Evolutionary conservation across 2,797 vertebrate species (phyloP).

Genomic region (Rhinogobio ventralis): DNA sequence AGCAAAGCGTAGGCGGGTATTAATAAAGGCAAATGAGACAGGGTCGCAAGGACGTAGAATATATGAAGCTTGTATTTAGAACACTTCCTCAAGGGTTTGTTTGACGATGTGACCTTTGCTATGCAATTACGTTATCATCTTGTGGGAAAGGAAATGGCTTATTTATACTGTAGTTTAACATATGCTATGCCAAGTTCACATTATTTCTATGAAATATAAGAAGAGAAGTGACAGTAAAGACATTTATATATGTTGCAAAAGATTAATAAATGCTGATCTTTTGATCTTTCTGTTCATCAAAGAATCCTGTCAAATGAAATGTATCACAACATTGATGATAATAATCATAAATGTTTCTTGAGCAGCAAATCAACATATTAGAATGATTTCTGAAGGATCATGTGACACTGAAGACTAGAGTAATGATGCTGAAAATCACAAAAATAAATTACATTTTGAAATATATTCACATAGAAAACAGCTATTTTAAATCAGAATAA

Average conservation of each 20-base stretch:
- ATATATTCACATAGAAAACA: background rate
- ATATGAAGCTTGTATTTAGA: constrained; percentile 14
- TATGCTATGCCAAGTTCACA: background rate
- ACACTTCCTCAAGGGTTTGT: constrained; percentile 31
- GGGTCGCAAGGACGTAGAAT: background rate
- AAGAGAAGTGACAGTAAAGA: no score
- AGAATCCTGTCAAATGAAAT: background rate
- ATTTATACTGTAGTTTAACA: constrained; percentile 11
- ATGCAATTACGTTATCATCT: constrained; percentile 20
- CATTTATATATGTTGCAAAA: background rate
- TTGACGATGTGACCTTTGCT: background rate
- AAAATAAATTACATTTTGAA: background rate
- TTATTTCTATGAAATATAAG: no score
- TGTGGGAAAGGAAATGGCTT: constrained; percentile 17
- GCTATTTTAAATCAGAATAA: background rate
- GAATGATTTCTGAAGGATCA: no score
- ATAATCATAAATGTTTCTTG: background rate
- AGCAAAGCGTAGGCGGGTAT: constrained; percentile 20
- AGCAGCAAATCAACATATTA: background rate
- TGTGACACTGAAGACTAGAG: background rate
- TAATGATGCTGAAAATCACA: background rate
- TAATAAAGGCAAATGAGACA: constrained; percentile 45
- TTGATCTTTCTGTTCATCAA: background rate
- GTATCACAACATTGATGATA: background rate
- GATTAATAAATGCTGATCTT: background rate